These are phyloP conservation scores for Idaea biselata DNA, from an alignment of 2,888 invertebrate species.

Conservation along the genomic window DNA sequence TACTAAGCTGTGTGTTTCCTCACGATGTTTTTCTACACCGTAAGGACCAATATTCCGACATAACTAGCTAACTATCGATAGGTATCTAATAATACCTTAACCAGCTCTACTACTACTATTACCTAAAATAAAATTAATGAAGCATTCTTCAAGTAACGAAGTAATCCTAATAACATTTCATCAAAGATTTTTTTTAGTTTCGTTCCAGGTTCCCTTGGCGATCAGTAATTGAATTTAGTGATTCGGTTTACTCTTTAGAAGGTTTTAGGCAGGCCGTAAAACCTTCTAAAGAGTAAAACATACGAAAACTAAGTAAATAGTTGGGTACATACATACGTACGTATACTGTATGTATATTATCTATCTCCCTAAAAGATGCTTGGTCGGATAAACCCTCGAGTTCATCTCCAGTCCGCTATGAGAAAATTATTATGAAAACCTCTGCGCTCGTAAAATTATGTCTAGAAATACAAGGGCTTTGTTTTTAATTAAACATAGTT, in stretches of 20 bases:
- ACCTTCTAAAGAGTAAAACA: too few species aligned
- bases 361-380: not conserved
- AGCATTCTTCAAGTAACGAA: not conserved
- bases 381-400: not conserved
- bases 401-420: constrained; percentile 4
- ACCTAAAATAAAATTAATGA: not conserved
- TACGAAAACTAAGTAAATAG: too few species aligned
- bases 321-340: too few species aligned
- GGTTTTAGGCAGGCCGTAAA: too few species aligned
- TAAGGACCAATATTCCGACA: not conserved
- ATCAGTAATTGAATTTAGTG: too few species aligned
- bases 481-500: constrained; percentile 11
- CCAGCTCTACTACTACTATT: not conserved
- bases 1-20: too few species aligned
- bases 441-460: constrained; percentile 6
- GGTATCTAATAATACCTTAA: not conserved
- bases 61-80: not conserved
- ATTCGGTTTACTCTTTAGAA: too few species aligned
- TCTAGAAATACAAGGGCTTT: constrained; percentile 14
- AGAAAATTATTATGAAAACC: constrained; percentile 11
- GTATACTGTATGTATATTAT: too few species aligned
- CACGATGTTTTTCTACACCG: too few species aligned
- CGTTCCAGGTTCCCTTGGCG: too few species aligned
- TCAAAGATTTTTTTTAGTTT: too few species aligned
- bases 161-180: not conserved